These are phyloP conservation scores for Columba guinea DNA, from an alignment of 2,797 vertebrate genomes.

Conservation along the genomic window DNA sequence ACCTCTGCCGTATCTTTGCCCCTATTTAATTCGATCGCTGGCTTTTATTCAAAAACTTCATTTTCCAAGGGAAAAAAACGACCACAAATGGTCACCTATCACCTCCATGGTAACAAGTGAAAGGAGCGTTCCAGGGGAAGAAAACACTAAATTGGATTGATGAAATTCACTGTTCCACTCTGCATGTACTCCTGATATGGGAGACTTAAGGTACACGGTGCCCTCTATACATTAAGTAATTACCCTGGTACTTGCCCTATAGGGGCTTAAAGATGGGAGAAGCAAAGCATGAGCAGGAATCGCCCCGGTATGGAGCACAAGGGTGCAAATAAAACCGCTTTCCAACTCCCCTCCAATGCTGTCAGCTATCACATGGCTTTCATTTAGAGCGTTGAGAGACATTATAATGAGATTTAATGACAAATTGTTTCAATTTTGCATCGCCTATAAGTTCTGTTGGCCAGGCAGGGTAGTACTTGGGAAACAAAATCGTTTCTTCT, in stretches of 20 bases:
- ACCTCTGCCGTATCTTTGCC: conserved; percentile 71
- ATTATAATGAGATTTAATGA: conserved; percentile 49
- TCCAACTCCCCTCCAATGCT: not conserved
- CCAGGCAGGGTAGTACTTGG: not conserved
- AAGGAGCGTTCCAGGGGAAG: conserved; percentile 34
- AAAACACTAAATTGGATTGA: not conserved
- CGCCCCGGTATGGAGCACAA: not conserved
- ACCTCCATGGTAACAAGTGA: conserved; percentile 36
- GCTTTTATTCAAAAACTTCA: conserved; percentile 79
- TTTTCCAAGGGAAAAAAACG: conserved; percentile 61
- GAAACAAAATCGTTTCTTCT: not conserved
- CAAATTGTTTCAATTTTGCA: conserved; percentile 40
- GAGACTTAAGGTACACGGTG: not conserved
- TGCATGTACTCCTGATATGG: accelerated
- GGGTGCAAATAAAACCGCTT: not conserved
- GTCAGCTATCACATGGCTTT: conserved; percentile 34
- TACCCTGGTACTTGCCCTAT: accelerated
- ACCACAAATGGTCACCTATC: conserved; percentile 57
- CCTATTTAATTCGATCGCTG: conserved; percentile 74
- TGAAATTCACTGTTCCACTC: not conserved
- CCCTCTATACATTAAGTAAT: not conserved
- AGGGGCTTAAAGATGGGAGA: not conserved
- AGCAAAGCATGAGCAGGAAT: not conserved
- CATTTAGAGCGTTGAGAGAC: not conserved
- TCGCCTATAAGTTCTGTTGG: not conserved